Conservation (phyloP, 2,888 invertebrate species). For the Onchidella celtica region DNA sequence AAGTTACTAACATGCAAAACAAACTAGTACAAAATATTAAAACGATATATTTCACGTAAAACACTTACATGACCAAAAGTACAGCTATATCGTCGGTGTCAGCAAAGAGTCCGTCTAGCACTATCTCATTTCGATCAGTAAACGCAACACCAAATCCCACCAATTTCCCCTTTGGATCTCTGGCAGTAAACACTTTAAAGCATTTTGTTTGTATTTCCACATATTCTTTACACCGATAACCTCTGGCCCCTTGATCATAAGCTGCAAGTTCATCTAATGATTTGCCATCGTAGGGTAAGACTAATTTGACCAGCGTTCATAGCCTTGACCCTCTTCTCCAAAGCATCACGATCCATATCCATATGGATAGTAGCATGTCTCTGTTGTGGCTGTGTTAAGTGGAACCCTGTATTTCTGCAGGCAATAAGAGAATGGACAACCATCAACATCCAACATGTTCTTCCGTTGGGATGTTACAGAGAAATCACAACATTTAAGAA, state of each 20-base stretch:
- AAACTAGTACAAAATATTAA: too few species aligned
- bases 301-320: not conserved
- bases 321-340: not conserved
- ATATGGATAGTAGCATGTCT: slow-evolving; percentile 20
- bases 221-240: not conserved
- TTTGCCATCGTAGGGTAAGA: not conserved
- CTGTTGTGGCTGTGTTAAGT: slow-evolving; percentile 26
- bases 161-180: not conserved
- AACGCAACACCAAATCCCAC: slow-evolving; percentile 31
- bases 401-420: slow-evolving; percentile 26
- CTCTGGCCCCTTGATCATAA: slow-evolving; percentile 14
- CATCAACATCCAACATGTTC: too few species aligned
- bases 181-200: not conserved
- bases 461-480: too few species aligned
- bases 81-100: slow-evolving; percentile 19
- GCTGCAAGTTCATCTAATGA: slow-evolving; percentile 7
- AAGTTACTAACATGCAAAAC: too few species aligned
- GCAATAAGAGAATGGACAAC: too few species aligned
- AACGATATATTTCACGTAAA: too few species aligned
- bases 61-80: slow-evolving; percentile 17
- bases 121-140: slow-evolving; percentile 26
- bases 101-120: slow-evolving; percentile 30
- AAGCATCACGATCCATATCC: not conserved
- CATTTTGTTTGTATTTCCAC: not conserved
- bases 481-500: too few species aligned